These are phyloP conservation scores for Ernsta delagoae DNA, from an alignment of 2,888 invertebrate species.

Conservation along the genomic window DNA sequence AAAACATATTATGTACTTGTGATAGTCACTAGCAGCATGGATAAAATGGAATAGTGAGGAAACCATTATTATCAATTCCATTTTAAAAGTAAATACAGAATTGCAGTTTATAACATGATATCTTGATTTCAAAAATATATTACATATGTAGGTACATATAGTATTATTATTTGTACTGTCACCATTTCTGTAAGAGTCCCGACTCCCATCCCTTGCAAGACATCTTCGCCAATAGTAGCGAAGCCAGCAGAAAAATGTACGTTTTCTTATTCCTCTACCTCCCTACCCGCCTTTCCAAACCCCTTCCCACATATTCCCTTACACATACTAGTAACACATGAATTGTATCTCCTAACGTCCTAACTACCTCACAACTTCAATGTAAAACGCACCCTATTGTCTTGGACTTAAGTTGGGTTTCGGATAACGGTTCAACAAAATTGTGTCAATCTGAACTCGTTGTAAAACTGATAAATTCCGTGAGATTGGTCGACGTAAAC, in stretches of 20 bases:
- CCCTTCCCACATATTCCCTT: constrained; percentile 49
- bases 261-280: constrained; percentile 50
- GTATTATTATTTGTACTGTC: too few species aligned
- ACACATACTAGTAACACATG: constrained; percentile 49
- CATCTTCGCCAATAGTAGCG: constrained; percentile 63
- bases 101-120: too few species aligned
- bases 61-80: too few species aligned
- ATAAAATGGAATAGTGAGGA: too few species aligned
- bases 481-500: constrained; percentile 45
- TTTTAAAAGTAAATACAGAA: too few species aligned
- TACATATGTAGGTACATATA: too few species aligned
- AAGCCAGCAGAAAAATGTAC: constrained; percentile 56
- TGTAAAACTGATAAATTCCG: constrained; percentile 42
- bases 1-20: too few species aligned
- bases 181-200: not conserved
- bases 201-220: constrained; percentile 34
- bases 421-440: not conserved
- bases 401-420: constrained; percentile 11
- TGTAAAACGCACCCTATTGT: constrained; percentile 24
- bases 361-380: constrained; percentile 24
- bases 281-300: constrained; percentile 52
- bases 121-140: too few species aligned
- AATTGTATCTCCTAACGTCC: constrained; percentile 23
- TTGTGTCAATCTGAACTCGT: constrained; percentile 10
- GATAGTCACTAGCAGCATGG: too few species aligned